phyloP scores from a whole-genome alignment of 1,140 invertebrate genomes.

The Aethina tumida region DNA sequence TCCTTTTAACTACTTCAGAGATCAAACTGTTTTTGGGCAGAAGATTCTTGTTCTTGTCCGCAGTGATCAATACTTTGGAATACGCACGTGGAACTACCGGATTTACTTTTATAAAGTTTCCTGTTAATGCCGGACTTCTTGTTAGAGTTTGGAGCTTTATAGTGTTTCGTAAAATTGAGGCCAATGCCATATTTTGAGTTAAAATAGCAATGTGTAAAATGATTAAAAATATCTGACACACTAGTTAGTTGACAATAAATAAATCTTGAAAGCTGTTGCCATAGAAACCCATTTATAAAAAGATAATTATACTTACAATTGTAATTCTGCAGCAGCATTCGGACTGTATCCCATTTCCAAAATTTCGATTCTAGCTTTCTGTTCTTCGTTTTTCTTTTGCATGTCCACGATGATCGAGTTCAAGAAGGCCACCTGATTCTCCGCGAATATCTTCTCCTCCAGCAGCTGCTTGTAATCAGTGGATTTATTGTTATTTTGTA shows the following conservation, averaged over 20 bases:
- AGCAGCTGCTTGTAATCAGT: conserved; percentile 37
- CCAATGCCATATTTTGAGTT: not conserved
- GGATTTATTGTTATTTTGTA: conserved; percentile 13
- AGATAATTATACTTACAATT: conserved; percentile 39
- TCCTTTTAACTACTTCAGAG: too few relatives aligned
- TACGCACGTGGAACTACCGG: too few relatives aligned
- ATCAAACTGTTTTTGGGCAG: too few relatives aligned
- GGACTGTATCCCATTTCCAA: conserved; percentile 57
- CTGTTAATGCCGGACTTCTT: too few relatives aligned
- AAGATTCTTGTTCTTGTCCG: too few relatives aligned
- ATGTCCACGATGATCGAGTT: conserved; percentile 95
- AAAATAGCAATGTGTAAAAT: not conserved
- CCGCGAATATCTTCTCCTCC: conserved; percentile 54
- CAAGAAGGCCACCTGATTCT: conserved; percentile 79
- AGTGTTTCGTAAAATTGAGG: not conserved
- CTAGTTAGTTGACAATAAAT: not conserved
- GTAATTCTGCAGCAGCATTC: conserved; percentile 48
- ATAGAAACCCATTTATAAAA: conserved; percentile 2
- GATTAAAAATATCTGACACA: not conserved
- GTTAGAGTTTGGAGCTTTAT: not conserved
- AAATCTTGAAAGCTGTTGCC: not conserved
- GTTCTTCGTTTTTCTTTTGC: conserved; percentile 82
- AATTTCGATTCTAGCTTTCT: conserved; percentile 66
- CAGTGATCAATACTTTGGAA: too few relatives aligned
- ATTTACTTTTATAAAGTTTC: too few relatives aligned